Base-by-base conservation (phyloP, 2,113 vertebrate species). In the Pipa parva region DNA sequence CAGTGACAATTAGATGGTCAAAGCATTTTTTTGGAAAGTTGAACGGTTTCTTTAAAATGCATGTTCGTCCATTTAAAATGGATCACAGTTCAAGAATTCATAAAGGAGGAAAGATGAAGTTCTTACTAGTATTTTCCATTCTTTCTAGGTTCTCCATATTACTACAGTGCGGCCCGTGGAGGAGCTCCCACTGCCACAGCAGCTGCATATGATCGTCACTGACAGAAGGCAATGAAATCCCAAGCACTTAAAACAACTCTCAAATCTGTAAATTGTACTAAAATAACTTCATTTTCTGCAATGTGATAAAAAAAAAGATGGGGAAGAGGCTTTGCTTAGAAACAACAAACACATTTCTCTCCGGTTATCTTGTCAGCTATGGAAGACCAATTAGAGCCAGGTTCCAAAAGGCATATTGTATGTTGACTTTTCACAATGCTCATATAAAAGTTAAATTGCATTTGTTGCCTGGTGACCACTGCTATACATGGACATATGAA, bases 121-220 rank as follows among this genome's bases (percentile, higher is more conserved):
- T 0, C 45, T 71, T 59, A 27, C 0, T 0, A 3, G 4, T 0
- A 1, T 68, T 63, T 15, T 45, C 15, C 36, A 24, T 80, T 56
- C 12, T 83, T 33, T 72, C 1, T 75, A 99, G 96, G 94, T 27
- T 97, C 96, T 74, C 95, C 96, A 0, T 99, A 99, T 79, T 99
- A 99, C 82, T 99, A 99, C 83, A 94, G 95, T 0, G 92, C 96
- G 6, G 91, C 96, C 26, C 83, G 96, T 2, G 95, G 96, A 63
- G 83, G 94, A 0, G 93, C 92, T 0, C 90, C 95, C 0, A 90
- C 92, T 1, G 87, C 94, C 0, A 81, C 95, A 0, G 88, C 93
- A 37, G 83, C 93, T 0, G 91, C 93, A 76, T 98, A 99, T 0
- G 95, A 98, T 74, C 95, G 95, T 26, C 96, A 97, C 89, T 98